phyloP scores from a whole-genome alignment of 2,113 vertebrate species.

The Prionailurus viverrinus region DNA sequence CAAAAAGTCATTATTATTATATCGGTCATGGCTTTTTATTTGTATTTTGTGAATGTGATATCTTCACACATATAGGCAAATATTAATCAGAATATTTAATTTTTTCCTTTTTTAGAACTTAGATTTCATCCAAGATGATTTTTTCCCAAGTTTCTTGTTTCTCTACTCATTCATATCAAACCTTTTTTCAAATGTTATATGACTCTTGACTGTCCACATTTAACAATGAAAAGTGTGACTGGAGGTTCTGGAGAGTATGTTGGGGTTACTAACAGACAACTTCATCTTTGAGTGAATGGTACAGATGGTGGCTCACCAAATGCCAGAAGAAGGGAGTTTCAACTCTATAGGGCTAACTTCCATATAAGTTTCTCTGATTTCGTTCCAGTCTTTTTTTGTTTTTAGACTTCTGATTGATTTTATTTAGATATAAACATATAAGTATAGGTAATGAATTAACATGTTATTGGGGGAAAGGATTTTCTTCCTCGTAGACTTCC shows the following conservation, averaged over 20 bases:
- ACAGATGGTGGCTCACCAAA: neutral
- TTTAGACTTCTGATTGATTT: neutral
- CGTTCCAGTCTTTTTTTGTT: neutral
- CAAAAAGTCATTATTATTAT: neutral
- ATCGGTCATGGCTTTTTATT: neutral
- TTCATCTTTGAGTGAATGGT: neutral
- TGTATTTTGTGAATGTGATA: neutral
- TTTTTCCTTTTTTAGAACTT: neutral
- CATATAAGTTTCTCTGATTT: neutral
- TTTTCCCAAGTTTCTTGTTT: neutral
- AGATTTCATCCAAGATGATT: neutral
- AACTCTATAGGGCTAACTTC: neutral
- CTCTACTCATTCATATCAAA: neutral
- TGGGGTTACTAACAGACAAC: neutral
- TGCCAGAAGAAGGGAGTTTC: neutral
- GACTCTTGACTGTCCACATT: neutral
- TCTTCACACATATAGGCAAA: neutral
- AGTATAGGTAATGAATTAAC: neutral
- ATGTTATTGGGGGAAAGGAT: neutral
- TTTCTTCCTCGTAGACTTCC: constrained; percentile 4
- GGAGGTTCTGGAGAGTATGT: neutral
- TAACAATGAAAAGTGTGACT: neutral
- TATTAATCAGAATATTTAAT: neutral
- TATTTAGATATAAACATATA: neutral
- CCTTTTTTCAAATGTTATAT: neutral